These are phyloP conservation scores for Xiphophorus birchmanni DNA, from an alignment of 2,797 vertebrate genomes.

Conservation along the genomic window DNA sequence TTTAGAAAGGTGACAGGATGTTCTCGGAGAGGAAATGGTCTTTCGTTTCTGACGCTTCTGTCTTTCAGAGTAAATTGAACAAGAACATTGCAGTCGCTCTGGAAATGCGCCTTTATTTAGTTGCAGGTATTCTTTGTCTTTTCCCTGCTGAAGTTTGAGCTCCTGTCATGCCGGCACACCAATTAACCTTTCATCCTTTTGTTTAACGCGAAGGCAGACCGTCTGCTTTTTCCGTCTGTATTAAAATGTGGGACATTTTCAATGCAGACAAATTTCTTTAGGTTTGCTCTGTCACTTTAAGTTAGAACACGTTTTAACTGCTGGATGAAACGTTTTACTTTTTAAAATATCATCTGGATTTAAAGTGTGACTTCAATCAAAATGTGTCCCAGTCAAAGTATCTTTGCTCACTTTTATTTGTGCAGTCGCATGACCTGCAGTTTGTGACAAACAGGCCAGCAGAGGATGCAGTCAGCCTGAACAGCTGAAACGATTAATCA, in stretches of 20 bases:
- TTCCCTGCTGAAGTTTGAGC: neutral
- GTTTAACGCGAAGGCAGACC: slow-evolving; percentile 11
- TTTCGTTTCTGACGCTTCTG: neutral
- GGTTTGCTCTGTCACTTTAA: neutral
- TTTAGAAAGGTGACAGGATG: neutral
- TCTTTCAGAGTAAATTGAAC: neutral
- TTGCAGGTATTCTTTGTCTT: neutral
- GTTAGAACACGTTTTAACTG: neutral
- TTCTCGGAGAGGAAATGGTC: neutral
- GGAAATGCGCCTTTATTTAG: neutral
- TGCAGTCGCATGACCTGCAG: neutral
- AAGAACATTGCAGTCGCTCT: neutral
- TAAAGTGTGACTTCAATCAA: neutral
- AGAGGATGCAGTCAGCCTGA: too few species aligned
- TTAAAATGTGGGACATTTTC: slow-evolving; percentile 5
- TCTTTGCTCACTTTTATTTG: neutral
- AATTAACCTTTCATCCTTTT: slow-evolving; percentile 5
- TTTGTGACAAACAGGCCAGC: too few species aligned
- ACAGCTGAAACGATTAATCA: too few species aligned
- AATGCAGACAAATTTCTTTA: too few species aligned
- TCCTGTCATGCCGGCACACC: neutral
- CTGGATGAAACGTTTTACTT: too few species aligned
- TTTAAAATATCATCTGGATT: neutral
- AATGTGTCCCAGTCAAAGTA: neutral
- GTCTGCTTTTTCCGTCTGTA: slow-evolving; percentile 7